Percentiles rank a stretch among this genome's conserved stretches.
Conservation (phyloP, 2,797 vertebrate species). For the Thripadectes ignobilis region DNA sequence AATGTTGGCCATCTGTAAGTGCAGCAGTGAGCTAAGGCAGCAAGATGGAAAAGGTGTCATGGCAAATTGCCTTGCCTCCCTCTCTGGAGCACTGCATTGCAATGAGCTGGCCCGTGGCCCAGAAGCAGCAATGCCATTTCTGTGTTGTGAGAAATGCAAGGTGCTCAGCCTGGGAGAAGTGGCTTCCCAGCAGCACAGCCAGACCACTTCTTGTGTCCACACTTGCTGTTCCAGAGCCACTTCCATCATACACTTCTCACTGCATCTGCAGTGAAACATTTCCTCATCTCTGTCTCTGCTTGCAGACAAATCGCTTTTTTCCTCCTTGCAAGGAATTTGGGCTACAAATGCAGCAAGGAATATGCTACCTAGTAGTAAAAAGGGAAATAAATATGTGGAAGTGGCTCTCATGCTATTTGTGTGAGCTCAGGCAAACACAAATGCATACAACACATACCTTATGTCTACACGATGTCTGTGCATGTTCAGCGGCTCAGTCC, state of each 20-base stretch:
- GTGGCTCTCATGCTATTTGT: not conserved
- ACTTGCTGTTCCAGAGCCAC: not conserved
- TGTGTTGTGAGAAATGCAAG: constrained; percentile 34
- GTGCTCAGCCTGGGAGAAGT: not conserved
- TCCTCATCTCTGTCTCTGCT: not conserved
- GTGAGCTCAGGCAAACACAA: not conserved
- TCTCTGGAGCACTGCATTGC: not conserved
- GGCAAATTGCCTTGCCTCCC: constrained; percentile 38
- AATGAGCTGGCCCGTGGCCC: constrained; percentile 19
- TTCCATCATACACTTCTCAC: not conserved
- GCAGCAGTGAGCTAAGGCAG: constrained; percentile 12
- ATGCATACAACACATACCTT: not conserved
- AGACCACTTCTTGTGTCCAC: not conserved
- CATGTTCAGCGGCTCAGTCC: not conserved
- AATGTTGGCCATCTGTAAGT: constrained; percentile 55
- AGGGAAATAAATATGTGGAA: not conserved
- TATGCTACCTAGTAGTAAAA: not conserved
- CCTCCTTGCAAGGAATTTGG: not conserved
- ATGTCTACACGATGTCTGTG: not conserved
- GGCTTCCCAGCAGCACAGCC: not conserved
- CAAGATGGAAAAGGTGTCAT: constrained; percentile 41
- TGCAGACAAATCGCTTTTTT: not conserved
- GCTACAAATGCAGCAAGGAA: not conserved
- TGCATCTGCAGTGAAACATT: not conserved
- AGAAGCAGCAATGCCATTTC: constrained; percentile 11